phyloP scores from a whole-genome alignment of 1,140 invertebrate species.

The Saccostrea glomerata region DNA sequence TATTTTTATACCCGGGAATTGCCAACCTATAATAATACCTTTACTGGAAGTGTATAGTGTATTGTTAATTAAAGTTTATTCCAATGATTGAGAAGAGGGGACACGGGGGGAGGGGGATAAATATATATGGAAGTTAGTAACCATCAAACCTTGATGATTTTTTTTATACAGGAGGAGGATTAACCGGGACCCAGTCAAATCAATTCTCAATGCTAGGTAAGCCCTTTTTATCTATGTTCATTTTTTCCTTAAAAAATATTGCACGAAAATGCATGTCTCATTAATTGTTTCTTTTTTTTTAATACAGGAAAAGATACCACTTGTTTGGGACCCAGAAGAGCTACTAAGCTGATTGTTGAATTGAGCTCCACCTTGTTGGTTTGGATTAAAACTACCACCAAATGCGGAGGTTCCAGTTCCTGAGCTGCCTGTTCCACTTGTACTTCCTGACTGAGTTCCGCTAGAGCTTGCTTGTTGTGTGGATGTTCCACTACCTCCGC shows the following conservation, averaged over 20 bases:
- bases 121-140: no score
- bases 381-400: conserved; percentile 31
- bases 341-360: neutral
- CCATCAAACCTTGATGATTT: neutral
- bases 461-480: neutral
- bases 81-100: no score
- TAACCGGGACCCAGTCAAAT: conserved; percentile 27
- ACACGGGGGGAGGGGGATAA: no score
- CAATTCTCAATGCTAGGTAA: conserved; percentile 28
- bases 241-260: neutral
- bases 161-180: conserved; percentile 20
- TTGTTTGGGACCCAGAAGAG: no score
- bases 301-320: neutral
- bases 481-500: neutral
- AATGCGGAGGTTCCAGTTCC: neutral
- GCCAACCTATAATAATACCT: no score
- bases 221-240: neutral
- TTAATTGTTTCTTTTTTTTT: no score
- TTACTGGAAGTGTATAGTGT: no score
- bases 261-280: no score
- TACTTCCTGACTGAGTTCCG: neutral
- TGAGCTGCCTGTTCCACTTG: neutral
- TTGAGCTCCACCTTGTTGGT: conserved; percentile 24
- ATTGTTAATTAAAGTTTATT: no score
- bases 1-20: no score